Conservation (phyloP, 2,888 invertebrate genomes). For the Dynastes grantii region DNA sequence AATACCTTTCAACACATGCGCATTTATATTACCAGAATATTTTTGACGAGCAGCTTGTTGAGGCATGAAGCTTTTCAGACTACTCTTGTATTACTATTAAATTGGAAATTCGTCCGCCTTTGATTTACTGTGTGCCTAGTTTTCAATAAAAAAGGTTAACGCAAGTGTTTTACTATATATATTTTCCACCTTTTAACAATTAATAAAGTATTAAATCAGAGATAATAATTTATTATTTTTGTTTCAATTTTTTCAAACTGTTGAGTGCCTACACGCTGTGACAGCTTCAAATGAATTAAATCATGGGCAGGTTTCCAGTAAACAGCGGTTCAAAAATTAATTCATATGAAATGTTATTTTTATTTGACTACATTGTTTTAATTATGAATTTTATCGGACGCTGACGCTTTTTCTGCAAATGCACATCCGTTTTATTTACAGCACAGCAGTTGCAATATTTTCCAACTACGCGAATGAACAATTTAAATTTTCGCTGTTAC, state of each 20-base stretch:
- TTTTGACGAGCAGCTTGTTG: too few species aligned
- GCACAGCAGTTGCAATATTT: conserved; percentile 16
- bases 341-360: not conserved
- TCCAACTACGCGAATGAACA: conserved; percentile 12
- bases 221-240: not conserved
- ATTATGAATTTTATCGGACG: conserved; percentile 14
- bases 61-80: too few species aligned
- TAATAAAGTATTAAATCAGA: too few species aligned
- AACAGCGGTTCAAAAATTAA: not conserved
- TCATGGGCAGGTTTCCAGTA: not conserved
- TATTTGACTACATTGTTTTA: conserved; percentile 23
- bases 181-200: too few species aligned
- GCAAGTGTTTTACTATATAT: too few species aligned
- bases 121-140: too few species aligned
- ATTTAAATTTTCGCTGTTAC: conserved; percentile 12
- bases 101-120: too few species aligned
- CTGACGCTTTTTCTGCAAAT: not conserved
- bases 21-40: too few species aligned
- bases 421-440: conserved; percentile 3
- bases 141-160: too few species aligned
- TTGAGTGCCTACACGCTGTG: not conserved
- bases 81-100: too few species aligned
- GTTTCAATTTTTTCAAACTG: not conserved
- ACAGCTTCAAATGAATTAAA: conserved; percentile 15
- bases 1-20: too few species aligned